Percentiles rank a stretch among this genome's conserved stretches.
Conservation (phyloP, 2,797 vertebrate genomes). For the Chaetodon trifasciatus region DNA sequence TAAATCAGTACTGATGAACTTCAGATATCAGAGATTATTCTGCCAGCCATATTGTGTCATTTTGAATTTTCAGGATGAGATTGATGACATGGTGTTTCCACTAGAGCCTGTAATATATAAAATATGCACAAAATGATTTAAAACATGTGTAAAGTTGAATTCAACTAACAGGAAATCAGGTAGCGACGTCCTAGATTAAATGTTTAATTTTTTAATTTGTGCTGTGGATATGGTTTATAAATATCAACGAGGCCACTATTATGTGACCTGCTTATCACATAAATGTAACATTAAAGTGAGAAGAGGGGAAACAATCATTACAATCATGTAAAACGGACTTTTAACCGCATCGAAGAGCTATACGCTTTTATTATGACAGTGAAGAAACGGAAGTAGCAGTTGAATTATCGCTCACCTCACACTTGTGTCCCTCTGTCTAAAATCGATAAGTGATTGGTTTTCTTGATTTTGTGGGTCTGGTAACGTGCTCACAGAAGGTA, state of each 20-base stretch:
- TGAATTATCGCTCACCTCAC: constrained; percentile 32
- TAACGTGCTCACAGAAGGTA: constrained; percentile 70
- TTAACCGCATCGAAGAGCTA: accelerated
- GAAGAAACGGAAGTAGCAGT: constrained; percentile 3
- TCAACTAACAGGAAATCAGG: constrained; percentile 50
- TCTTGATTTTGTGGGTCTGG: constrained; percentile 56
- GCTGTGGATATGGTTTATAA: not conserved
- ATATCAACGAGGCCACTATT: accelerated
- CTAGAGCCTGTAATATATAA: not conserved
- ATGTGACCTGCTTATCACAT: accelerated
- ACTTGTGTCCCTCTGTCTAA: constrained; percentile 43
- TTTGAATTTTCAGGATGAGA: not conserved
- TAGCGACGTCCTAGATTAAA: not conserved
- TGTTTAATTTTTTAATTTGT: not conserved
- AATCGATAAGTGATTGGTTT: constrained; percentile 84
- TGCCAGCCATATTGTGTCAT: not conserved
- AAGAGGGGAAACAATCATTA: accelerated
- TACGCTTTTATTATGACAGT: constrained; percentile 71
- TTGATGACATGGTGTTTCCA: not conserved
- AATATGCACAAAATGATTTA: not conserved
- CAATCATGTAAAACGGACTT: accelerated
- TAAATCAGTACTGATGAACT: not conserved
- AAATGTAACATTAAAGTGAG: accelerated
- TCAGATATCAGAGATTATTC: not conserved
- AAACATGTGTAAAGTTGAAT: not conserved